Conservation (phyloP, 2,113 vertebrate species). For the Psilopogon haemacephalus region DNA sequence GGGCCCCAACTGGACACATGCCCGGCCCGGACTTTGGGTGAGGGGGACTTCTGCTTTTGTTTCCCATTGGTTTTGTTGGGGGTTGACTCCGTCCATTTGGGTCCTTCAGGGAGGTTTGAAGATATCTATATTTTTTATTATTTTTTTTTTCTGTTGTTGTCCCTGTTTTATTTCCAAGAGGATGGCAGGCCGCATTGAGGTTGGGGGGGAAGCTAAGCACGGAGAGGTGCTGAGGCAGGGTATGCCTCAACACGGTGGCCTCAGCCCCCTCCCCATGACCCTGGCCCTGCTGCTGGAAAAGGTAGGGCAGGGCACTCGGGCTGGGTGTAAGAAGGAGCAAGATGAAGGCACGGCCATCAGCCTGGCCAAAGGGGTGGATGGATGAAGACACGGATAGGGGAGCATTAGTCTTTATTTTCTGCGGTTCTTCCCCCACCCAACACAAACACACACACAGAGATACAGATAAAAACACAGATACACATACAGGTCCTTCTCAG, state of each 20-base stretch:
- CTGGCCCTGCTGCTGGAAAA: fast-evolving
- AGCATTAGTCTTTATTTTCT: neutral
- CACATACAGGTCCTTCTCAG: neutral
- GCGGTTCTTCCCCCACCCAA: neutral
- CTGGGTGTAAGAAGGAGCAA: fast-evolving
- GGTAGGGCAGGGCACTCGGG: neutral
- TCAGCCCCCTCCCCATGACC: neutral
- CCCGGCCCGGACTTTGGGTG: conserved; percentile 17
- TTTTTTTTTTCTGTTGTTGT: neutral
- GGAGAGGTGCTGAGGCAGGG: neutral
- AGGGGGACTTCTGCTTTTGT: conserved; percentile 9
- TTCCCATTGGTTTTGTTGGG: neutral
- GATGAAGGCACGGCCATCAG: neutral
- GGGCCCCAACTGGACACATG: neutral
- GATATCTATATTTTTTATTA: neutral
- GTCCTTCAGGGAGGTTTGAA: conserved; percentile 26
- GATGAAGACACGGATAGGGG: fast-evolving
- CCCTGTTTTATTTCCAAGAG: conserved; percentile 46
- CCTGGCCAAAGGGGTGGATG: neutral
- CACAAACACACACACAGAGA: neutral
- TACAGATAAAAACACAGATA: neutral
- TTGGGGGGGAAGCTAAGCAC: neutral
- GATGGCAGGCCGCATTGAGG: neutral
- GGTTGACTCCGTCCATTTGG: neutral
- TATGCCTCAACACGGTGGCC: neutral